Conservation (phyloP, 2,797 vertebrate genomes). For the Lutjanus campechanus region DNA sequence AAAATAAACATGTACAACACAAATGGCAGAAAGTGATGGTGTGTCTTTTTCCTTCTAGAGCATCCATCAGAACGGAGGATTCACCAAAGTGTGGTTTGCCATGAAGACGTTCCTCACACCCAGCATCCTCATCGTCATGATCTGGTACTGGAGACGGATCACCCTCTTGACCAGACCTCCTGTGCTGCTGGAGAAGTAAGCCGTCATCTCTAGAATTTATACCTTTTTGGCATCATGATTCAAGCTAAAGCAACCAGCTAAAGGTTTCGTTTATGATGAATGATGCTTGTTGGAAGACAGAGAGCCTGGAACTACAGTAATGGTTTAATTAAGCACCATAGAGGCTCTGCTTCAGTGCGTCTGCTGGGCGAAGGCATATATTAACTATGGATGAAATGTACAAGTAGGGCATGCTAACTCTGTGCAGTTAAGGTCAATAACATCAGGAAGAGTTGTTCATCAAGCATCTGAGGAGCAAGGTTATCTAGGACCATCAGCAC, state of each 20-base stretch:
- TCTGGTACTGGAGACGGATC: conserved; percentile 99
- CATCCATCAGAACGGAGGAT: conserved; percentile 98
- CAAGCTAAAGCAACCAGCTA: neutral
- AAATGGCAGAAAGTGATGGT: neutral
- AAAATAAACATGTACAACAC: neutral
- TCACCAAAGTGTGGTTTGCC: conserved; percentile 98
- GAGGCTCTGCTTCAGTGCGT: conserved; percentile 8
- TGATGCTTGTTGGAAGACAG: neutral
- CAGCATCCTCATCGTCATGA: conserved; percentile 96
- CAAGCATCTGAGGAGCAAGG: neutral
- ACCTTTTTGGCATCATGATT: neutral
- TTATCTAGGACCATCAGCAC: neutral
- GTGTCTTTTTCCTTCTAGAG: conserved; percentile 78
- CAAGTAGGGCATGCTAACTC: conserved; percentile 56
- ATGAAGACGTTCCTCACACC: conserved; percentile 99
- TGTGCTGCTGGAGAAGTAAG: conserved; percentile 98
- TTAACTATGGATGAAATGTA: conserved; percentile 64
- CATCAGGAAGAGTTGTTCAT: conserved; percentile 28
- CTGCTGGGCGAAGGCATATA: conserved; percentile 22
- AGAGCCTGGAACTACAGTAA: neutral
- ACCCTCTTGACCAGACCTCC: conserved; percentile 94
- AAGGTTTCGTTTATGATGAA: neutral
- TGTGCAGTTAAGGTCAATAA: conserved; percentile 34
- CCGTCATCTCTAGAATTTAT: neutral
- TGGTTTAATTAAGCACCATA: conserved; percentile 2